Conservation (phyloP, 2,888 invertebrate genomes). For the Luperina nickerlii region DNA sequence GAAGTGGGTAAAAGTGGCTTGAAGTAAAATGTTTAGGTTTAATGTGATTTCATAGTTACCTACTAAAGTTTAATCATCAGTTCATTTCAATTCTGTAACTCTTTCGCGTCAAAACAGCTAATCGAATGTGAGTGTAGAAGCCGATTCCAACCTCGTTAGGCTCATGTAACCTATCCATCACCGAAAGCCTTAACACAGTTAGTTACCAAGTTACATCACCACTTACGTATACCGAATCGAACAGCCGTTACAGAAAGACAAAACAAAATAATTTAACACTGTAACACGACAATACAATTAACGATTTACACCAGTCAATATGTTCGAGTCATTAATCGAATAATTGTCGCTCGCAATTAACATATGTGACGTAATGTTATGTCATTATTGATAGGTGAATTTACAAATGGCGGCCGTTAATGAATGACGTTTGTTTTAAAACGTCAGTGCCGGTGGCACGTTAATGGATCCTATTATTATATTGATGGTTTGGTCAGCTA, state of each 20-base stretch:
- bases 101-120: too few species aligned
- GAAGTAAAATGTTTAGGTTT: not conserved
- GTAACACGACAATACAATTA: slow-evolving; percentile 59
- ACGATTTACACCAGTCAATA: slow-evolving; percentile 56
- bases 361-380: slow-evolving; percentile 53
- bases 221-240: slow-evolving; percentile 15
- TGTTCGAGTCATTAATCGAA: slow-evolving; percentile 64
- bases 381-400: slow-evolving; percentile 55
- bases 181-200: not conserved
- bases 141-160: not conserved
- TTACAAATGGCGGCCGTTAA: slow-evolving; percentile 40
- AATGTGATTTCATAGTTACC: not conserved
- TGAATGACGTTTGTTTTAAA: slow-evolving; percentile 49
- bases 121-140: not conserved
- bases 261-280: slow-evolving; percentile 45
- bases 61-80: not conserved
- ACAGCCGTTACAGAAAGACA: slow-evolving; percentile 23
- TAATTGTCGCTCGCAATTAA: slow-evolving; percentile 67
- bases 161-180: slow-evolving; percentile 1
- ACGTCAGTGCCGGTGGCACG: slow-evolving; percentile 12
- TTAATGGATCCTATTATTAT: slow-evolving; percentile 14
- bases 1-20: not conserved
- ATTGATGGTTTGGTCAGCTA: slow-evolving; percentile 6
- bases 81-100: not conserved
- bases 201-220: slow-evolving; percentile 26